Base-by-base conservation (phyloP, 2,113 vertebrate species). In the Pollimyrus isidori region DNA sequence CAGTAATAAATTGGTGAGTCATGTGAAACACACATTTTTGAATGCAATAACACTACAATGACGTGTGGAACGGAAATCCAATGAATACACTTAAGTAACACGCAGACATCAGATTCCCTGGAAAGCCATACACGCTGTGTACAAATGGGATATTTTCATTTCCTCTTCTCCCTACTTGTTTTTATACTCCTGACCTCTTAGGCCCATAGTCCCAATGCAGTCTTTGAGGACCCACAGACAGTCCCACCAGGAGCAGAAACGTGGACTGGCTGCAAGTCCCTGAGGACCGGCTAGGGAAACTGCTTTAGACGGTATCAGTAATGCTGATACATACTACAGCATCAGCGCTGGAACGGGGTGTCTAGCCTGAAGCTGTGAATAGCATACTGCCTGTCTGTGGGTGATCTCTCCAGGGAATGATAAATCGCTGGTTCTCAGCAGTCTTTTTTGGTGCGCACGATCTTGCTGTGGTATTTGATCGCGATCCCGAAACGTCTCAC, bases 401-500 rank as follows among this genome's bases (percentile, higher is more conserved):
- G 30, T 2, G 73, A 80, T 80, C 30, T 17, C 30, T 39, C 73
- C 35, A 80, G 73, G 73, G 35, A 80, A 17, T 19, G 73, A 42
- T 17, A 19, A 42, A 42, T 15, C 23, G 23, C 21, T 23, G 30
- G 26, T 17, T 13, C 91, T 97, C 93, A 98, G 58, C 97, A 98
- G 26, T 96, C 96, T 93, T 95, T 97, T 90, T 96, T 96, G 69
- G 97, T 98, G 91, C 95, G 96, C 89, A 98, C 94, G 49, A 93
- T 95, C 95, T 97, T 98, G 92, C 97, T 98, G 92, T 95, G 94
- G 26, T 98, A 98, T 88, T 96, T 97, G 92, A 97, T 89, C 1
- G 97, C 95, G 91, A 97, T 96, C 90, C 97, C 97, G 92, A 96
- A 96, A 88, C 96, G 96, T 93, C 97, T 97, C 84, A 97, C 95